These are phyloP conservation scores for Leptocoma aspasia DNA, from an alignment of 2,113 vertebrate genomes.

Conservation along the genomic window DNA sequence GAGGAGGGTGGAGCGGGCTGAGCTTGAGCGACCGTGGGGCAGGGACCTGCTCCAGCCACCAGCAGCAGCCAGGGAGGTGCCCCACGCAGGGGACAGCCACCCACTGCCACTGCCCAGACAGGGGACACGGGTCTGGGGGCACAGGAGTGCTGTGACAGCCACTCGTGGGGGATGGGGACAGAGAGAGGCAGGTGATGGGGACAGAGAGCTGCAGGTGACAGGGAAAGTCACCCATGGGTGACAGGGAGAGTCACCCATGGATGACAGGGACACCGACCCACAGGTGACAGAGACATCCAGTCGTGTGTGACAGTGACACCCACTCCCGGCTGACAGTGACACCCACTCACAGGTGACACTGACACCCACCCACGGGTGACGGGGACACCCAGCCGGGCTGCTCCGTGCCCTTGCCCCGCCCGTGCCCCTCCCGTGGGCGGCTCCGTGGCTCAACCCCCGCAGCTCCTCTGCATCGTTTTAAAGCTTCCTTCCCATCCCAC, in stretches of 20 bases:
- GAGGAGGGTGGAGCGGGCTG: neutral
- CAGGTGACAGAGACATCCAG: neutral
- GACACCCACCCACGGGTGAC: neutral
- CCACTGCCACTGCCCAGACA: neutral
- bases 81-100: neutral
- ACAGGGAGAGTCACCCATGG: neutral
- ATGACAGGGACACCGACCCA: neutral
- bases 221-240: neutral
- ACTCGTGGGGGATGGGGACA: neutral
- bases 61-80: fast-evolving
- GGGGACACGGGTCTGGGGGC: fast-evolving
- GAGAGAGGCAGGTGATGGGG: neutral
- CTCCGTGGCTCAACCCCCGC: fast-evolving
- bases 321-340: fast-evolving
- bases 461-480: neutral
- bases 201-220: neutral
- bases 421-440: fast-evolving
- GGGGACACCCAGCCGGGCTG: neutral
- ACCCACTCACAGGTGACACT: fast-evolving
- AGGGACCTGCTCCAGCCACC: neutral
- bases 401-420: fast-evolving
- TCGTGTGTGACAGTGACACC: neutral
- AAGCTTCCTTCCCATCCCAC: neutral
- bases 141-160: neutral
- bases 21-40: neutral